Percentiles rank a stretch among this genome's conserved stretches.
These are phyloP conservation scores for Hoplostethus mediterraneus DNA, from an alignment of 2,797 vertebrate genomes.

Conservation along the genomic window DNA sequence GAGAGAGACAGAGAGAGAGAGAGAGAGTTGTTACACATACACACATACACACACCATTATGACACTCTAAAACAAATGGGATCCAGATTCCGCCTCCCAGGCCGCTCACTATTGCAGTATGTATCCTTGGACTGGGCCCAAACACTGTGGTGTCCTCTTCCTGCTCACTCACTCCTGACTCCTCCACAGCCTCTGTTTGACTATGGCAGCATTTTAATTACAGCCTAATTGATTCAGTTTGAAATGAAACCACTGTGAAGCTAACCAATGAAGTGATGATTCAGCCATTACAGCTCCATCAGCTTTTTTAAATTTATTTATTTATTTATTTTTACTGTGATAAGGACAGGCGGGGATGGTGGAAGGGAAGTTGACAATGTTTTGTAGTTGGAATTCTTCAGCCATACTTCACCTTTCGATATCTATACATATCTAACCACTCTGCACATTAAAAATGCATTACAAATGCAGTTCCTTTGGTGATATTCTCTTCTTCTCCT, in stretches of 20 bases:
- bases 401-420: slow-evolving; percentile 28
- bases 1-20: slow-evolving; percentile 7
- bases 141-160: slow-evolving; percentile 50
- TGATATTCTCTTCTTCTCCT: slow-evolving; percentile 22
- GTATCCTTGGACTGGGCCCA: slow-evolving; percentile 53
- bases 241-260: slow-evolving; percentile 62
- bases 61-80: slow-evolving; percentile 39
- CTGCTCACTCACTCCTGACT: slow-evolving; percentile 59
- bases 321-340: slow-evolving; percentile 22
- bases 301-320: no score
- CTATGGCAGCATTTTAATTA: slow-evolving; percentile 75
- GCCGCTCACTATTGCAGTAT: slow-evolving; percentile 44
- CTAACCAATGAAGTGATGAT: slow-evolving; percentile 57
- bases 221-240: slow-evolving; percentile 74
- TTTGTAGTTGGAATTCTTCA: slow-evolving; percentile 24
- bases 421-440: slow-evolving; percentile 36
- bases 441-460: slow-evolving; percentile 54
- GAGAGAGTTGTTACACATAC: neutral
- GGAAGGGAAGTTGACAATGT: slow-evolving; percentile 22
- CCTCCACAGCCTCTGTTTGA: slow-evolving; percentile 61
- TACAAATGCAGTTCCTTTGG: slow-evolving; percentile 28
- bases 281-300: slow-evolving; percentile 43
- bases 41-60: slow-evolving; percentile 30
- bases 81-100: slow-evolving; percentile 44
- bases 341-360: slow-evolving; percentile 3